These are phyloP conservation scores for Geopemphigus sp. DNA, from an alignment of 1,140 invertebrate species.

Conservation along the genomic window DNA sequence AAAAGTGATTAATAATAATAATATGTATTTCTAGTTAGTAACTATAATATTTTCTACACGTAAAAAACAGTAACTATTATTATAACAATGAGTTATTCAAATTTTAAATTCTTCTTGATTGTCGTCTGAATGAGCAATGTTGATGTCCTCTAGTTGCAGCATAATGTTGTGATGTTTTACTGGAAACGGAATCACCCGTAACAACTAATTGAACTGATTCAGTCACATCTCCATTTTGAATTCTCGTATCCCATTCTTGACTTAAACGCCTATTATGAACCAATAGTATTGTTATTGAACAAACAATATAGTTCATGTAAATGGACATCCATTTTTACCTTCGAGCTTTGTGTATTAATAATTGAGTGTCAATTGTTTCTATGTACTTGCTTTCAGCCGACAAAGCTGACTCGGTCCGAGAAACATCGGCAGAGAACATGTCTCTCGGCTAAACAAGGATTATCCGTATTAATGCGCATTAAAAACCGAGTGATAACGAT, in stretches of 20 bases:
- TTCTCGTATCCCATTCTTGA: conserved; percentile 33
- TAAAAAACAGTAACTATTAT: not conserved
- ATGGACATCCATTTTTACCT: not conserved
- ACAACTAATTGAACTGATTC: conserved; percentile 39
- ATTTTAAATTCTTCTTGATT: conserved; percentile 38
- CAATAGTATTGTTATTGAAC: not conserved
- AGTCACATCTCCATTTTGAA: conserved; percentile 11
- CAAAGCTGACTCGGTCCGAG: conserved; percentile 13
- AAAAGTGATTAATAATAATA: conserved; percentile 9
- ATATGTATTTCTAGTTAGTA: conserved; percentile 12
- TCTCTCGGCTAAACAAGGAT: conserved; percentile 14
- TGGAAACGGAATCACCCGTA: conserved; percentile 30
- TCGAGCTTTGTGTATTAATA: conserved; percentile 36
- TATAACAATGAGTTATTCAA: not conserved
- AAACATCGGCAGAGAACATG: conserved; percentile 17
- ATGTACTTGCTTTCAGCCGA: conserved; percentile 46
- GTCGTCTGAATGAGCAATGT: conserved; percentile 42
- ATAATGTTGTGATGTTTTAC: conserved; percentile 19
- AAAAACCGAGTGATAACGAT: not conserved
- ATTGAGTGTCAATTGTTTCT: conserved; percentile 34
- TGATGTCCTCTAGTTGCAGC: conserved; percentile 38
- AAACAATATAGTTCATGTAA: not conserved
- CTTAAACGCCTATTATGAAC: conserved; percentile 16
- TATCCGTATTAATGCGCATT: not conserved
- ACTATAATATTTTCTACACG: not conserved